Evolutionary conservation across 2,797 vertebrate species (phyloP).

Genomic region (Ciconia nigra): DNA sequence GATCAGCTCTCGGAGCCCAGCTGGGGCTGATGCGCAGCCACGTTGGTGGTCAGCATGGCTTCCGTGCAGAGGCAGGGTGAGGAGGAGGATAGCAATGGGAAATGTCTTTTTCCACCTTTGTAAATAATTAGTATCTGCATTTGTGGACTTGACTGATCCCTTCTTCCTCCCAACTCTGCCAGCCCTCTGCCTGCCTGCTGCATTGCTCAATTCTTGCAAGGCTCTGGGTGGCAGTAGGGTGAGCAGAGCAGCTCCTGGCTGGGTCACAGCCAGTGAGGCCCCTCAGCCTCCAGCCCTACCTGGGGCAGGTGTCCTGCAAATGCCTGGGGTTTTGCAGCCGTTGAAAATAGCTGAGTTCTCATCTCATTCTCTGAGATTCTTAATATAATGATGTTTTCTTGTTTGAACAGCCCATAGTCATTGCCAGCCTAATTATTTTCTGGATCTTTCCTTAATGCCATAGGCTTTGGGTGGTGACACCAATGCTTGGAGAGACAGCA

Average conservation of each 20-base stretch:
- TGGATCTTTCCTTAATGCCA: neutral
- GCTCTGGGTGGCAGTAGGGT: accelerated
- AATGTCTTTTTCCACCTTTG: neutral
- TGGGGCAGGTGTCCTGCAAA: neutral
- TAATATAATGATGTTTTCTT: neutral
- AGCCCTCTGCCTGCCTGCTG: neutral
- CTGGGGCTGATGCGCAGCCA: accelerated
- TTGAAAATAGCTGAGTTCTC: neutral
- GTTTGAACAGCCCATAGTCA: neutral
- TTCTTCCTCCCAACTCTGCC: neutral
- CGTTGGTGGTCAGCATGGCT: accelerated
- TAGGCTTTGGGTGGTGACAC: conserved; percentile 3
- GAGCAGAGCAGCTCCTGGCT: neutral
- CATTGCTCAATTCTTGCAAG: neutral
- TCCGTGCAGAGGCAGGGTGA: accelerated
- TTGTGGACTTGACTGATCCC: neutral
- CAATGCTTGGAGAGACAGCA: conserved; percentile 46
- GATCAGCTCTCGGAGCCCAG: accelerated
- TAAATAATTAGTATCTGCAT: neutral
- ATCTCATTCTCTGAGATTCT: neutral
- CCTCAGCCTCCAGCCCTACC: neutral
- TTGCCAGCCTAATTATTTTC: neutral
- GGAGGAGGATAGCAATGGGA: neutral
- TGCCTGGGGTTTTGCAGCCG: neutral
- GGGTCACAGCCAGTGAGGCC: neutral